Conservation (phyloP, 2,888 invertebrate genomes). For the Drosophila meridiana region DNA sequence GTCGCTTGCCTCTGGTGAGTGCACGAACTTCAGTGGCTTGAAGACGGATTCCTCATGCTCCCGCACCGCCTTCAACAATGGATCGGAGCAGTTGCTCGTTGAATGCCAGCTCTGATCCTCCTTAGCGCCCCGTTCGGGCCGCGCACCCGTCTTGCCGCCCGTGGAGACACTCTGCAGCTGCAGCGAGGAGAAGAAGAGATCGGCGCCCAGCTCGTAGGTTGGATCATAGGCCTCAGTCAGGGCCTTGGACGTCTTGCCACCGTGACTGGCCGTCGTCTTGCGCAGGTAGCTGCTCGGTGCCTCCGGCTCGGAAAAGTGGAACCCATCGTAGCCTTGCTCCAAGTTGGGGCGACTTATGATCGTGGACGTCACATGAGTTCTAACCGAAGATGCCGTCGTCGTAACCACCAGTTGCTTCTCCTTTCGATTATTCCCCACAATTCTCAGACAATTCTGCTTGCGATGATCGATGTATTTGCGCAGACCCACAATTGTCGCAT, state of each 20-base stretch:
- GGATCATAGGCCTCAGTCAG: slow-evolving; percentile 84
- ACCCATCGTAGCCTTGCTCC: slow-evolving; percentile 80
- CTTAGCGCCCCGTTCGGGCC: slow-evolving; percentile 52
- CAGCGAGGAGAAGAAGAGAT: slow-evolving; percentile 94
- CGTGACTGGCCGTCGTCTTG: slow-evolving; percentile 73
- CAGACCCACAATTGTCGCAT: slow-evolving; percentile 92
- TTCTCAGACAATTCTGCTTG: slow-evolving; percentile 88
- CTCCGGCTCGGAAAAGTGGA: slow-evolving; percentile 77
- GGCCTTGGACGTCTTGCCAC: slow-evolving; percentile 80
- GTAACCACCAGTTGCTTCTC: slow-evolving; percentile 7
- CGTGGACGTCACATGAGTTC: slow-evolving; percentile 84
- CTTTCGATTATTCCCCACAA: slow-evolving; percentile 1
- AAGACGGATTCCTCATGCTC: slow-evolving; percentile 86
- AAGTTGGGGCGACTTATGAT: slow-evolving; percentile 71
- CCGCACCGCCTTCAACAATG: slow-evolving; percentile 88
- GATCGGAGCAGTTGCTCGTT: slow-evolving; percentile 76
- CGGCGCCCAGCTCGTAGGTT: slow-evolving; percentile 90
- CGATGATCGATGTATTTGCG: slow-evolving; percentile 94
- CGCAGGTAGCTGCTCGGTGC: slow-evolving; percentile 66
- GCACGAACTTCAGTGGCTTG: slow-evolving; percentile 76
- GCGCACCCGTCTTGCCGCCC: slow-evolving; percentile 84
- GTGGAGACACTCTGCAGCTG: slow-evolving; percentile 89
- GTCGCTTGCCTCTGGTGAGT: slow-evolving; percentile 73
- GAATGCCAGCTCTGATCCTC: slow-evolving; percentile 57
- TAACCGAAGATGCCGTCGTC: slow-evolving; percentile 3